phyloP scores from a whole-genome alignment of 2,888 invertebrate genomes.

The Acrobasis suavella region DNA sequence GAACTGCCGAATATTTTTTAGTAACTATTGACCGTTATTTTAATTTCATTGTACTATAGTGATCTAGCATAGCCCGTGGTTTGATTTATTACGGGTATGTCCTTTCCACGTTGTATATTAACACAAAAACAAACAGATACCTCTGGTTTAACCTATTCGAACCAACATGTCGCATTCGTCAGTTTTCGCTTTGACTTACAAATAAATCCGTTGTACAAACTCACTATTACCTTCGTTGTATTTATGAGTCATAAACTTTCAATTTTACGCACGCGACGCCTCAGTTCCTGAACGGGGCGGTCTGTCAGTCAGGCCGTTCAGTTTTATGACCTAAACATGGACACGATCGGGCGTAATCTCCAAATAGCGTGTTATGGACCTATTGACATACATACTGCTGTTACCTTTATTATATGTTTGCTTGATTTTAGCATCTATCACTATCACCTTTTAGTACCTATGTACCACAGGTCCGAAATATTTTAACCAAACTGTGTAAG shows the following conservation, averaged over 20 bases:
- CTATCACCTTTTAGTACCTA: too few species aligned
- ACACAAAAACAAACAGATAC: too few species aligned
- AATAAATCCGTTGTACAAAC: background rate
- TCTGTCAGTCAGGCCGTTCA: slow-evolving; percentile 12
- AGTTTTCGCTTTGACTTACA: background rate
- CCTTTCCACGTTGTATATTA: too few species aligned
- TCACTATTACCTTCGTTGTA: background rate
- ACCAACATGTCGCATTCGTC: too few species aligned
- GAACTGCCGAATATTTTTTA: too few species aligned
- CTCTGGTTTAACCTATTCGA: too few species aligned
- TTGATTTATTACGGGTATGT: too few species aligned
- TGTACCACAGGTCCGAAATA: too few species aligned
- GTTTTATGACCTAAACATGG: slow-evolving; percentile 9
- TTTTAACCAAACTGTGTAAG: too few species aligned
- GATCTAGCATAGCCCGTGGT: too few species aligned
- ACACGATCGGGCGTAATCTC: slow-evolving; percentile 2
- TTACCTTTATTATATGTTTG: slow-evolving; percentile 8
- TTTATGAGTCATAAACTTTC: slow-evolving; percentile 9
- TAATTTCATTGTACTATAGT: too few species aligned
- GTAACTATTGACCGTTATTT: too few species aligned
- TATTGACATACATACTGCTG: slow-evolving; percentile 12
- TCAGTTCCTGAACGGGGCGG: slow-evolving; percentile 9
- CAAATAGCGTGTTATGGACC: slow-evolving; percentile 12
- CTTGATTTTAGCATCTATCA: slow-evolving; percentile 13
- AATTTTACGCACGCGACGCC: slow-evolving; percentile 5